phyloP scores from a whole-genome alignment of 2,888 invertebrate genomes.

The Harpalus rufipes region DNA sequence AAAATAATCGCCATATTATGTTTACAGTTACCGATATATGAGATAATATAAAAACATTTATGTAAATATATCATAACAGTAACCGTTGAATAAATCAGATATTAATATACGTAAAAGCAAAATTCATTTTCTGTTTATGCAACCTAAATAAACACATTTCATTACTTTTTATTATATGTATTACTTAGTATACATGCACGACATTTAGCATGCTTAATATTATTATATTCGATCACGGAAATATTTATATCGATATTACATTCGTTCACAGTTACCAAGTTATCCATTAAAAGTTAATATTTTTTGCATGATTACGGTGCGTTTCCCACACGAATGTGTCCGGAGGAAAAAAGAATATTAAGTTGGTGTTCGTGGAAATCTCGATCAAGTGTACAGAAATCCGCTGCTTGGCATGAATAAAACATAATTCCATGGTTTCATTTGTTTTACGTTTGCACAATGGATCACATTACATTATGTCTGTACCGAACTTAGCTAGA shows the following conservation, averaged over 20 bases:
- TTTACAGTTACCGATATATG: neutral
- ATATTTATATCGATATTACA: neutral
- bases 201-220: constrained; percentile 18
- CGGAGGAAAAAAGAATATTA: constrained; percentile 1
- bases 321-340: neutral
- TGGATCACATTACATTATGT: neutral
- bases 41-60: neutral
- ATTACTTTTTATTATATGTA: constrained; percentile 20
- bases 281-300: neutral
- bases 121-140: constrained; percentile 1
- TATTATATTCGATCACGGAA: constrained; percentile 7
- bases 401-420: constrained; percentile 8
- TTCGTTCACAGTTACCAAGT: neutral
- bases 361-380: constrained; percentile 17
- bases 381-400: constrained; percentile 23
- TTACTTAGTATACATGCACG: constrained; percentile 24
- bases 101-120: neutral
- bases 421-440: constrained; percentile 26
- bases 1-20: neutral
- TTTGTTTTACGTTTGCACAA: constrained; percentile 9
- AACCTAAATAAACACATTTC: constrained; percentile 12
- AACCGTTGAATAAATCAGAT: constrained; percentile 39
- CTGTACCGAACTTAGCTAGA: neutral
- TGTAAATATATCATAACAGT: constrained; percentile 1
- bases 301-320: neutral